Base-by-base conservation (phyloP, 37 sponge, comb jelly and placozoan genomes). In the Petrosia ficiformis region DNA sequence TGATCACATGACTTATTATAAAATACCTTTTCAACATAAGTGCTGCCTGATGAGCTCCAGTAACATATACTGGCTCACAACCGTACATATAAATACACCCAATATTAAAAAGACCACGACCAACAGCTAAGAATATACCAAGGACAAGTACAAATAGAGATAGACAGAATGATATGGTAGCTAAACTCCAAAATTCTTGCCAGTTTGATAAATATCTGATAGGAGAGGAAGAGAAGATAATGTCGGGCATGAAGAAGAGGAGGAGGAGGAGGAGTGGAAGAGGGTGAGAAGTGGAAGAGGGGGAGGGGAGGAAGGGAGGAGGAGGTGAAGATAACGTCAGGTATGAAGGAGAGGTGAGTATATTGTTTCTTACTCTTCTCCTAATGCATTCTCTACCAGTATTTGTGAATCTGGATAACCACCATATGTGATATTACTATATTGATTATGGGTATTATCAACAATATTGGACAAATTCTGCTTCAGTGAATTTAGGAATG, bases 31-130 rank as follows among this genome's bases (percentile, higher is more conserved):
- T 73, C 22, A 81, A 29, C 32, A 75, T 58, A 35, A 74, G 59
- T 0, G 77, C 83, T 40, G 87, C 70, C 32, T 78, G 82, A 57
- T 91, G 92, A 2, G 83, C 78, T 35, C 70, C 77, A n/a, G 68
- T 76, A 22, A 76, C 4, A 33, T 75, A 63, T 5, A 5, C 28
- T 0, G 67, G 39, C 22, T 48, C 70, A 1, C 77, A 54, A 1
- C 84, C 76, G 61, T 79, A 54, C 28, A 39, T 42, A 35, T 89
- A 80, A 31, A 80, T 71, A 40, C 28, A 31, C 29, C 32, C 6
- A 43, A 89, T 43, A 65, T 75, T 66, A 48, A 64, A 30, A 2
- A 89, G 81, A 1, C 90, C 90, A 34, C 77, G 44, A 19, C 14
- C 67, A 4, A 80, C 59, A 81, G 76, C 59, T 22, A 69, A 75